Percentiles rank a stretch among this genome's conserved stretches.
Conservation (phyloP, 2,797 vertebrate genomes). For the Margarornis squamiger region DNA sequence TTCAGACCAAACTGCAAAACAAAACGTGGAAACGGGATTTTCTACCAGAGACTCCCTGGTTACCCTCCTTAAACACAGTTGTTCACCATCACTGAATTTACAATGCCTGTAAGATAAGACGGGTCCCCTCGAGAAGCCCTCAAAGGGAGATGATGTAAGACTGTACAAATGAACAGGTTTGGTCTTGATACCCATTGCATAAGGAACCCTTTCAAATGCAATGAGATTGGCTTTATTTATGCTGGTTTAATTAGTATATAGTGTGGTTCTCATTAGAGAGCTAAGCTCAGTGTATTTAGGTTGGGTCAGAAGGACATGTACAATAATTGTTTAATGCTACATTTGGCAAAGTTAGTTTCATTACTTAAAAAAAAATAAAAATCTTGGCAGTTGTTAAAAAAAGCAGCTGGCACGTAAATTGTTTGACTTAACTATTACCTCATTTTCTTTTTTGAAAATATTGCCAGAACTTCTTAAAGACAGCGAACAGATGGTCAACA, state of each 20-base stretch:
- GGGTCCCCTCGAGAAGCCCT: background rate
- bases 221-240: background rate
- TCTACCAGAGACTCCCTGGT: background rate
- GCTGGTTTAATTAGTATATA: background rate
- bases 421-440: slow-evolving; percentile 69
- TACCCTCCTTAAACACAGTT: background rate
- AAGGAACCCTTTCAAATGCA: background rate
- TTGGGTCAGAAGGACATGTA: slow-evolving; percentile 32
- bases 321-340: slow-evolving; percentile 58
- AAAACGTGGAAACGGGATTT: background rate
- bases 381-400: slow-evolving; percentile 59
- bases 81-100: background rate
- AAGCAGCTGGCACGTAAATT: slow-evolving; percentile 53
- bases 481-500: slow-evolving; percentile 49
- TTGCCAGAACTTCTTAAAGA: slow-evolving; percentile 58
- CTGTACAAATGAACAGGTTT: background rate
- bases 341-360: slow-evolving; percentile 51
- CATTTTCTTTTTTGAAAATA: slow-evolving; percentile 68
- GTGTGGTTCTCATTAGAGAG: slow-evolving; percentile 21
- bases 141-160: background rate
- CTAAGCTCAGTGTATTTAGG: background rate
- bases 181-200: background rate
- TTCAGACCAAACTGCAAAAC: background rate
- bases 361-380: slow-evolving; percentile 22
- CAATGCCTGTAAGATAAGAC: background rate